These are phyloP conservation scores for Halocynthia aurantium DNA, from an alignment of 23 tunicate genomes.

Conservation along the genomic window DNA sequence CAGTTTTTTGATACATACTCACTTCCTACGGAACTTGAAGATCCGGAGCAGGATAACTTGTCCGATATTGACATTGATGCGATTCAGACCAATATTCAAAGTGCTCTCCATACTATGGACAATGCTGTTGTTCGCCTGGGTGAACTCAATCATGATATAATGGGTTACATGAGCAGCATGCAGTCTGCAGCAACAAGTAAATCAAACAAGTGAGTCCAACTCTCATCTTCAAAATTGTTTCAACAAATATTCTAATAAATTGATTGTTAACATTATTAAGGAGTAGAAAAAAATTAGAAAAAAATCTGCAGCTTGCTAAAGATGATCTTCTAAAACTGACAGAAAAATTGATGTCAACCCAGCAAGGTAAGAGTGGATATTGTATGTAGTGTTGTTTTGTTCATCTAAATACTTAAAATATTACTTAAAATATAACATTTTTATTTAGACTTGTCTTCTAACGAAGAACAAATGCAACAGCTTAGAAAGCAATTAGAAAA, in stretches of 20 bases:
- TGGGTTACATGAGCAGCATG: constrained; percentile 49
- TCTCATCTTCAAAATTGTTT: neutral
- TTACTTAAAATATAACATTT: neutral
- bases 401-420: neutral
- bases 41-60: constrained; percentile 14
- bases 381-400: neutral
- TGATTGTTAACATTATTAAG: constrained; percentile 18
- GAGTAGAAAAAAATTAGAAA: constrained; percentile 62
- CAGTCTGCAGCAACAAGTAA: constrained; percentile 50
- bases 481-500: constrained; percentile 38
- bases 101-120: constrained; percentile 54
- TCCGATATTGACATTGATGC: constrained; percentile 35
- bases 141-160: constrained; percentile 44
- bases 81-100: constrained; percentile 32
- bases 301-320: constrained; percentile 51
- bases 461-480: constrained; percentile 46
- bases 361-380: constrained; percentile 39
- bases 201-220: constrained; percentile 38
- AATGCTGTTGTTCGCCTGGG: constrained; percentile 27
- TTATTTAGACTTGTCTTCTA: constrained; percentile 34
- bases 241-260: neutral
- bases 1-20: constrained; percentile 46
- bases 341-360: constrained; percentile 33
- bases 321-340: constrained; percentile 66
- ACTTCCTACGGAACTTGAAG: constrained; percentile 24